Percentiles rank a stretch among this genome's conserved stretches.
These are phyloP conservation scores for Quiscalus mexicanus DNA, from an alignment of 2,113 vertebrate species.

Conservation along the genomic window DNA sequence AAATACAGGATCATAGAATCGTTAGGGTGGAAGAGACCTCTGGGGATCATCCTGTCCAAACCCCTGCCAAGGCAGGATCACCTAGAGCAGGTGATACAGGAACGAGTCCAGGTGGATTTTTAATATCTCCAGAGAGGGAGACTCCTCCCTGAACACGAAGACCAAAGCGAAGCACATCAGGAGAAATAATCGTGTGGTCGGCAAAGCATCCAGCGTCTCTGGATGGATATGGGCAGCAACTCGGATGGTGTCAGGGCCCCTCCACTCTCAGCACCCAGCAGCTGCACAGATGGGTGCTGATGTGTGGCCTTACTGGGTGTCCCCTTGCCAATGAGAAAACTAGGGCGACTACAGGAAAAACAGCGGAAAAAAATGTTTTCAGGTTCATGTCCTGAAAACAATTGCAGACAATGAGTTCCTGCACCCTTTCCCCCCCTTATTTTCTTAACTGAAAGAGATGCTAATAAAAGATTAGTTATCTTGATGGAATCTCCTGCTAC, in stretches of 20 bases:
- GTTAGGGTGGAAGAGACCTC: neutral
- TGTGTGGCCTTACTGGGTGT: rapidly evolving
- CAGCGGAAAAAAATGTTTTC: neutral
- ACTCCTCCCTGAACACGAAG: neutral
- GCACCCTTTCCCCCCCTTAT: neutral
- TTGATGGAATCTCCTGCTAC: neutral
- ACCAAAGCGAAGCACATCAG: neutral
- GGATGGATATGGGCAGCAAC: rapidly evolving
- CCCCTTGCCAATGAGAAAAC: neutral
- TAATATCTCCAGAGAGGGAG: neutral
- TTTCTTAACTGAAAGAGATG: neutral
- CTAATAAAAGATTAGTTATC: neutral
- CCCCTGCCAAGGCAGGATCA: neutral
- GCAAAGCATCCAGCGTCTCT: neutral
- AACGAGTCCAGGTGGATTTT: neutral
- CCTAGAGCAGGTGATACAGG: neutral
- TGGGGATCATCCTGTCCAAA: neutral
- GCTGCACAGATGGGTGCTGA: neutral
- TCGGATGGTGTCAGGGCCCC: rapidly evolving
- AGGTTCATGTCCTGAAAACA: neutral
- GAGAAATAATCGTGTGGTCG: neutral
- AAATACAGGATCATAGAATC: neutral
- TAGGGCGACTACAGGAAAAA: neutral
- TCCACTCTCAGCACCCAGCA: rapidly evolving
- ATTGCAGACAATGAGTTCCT: neutral